Evolutionary conservation across 1,140 invertebrate genomes (phyloP).

Genomic region (Drosophila virilis): DNA sequence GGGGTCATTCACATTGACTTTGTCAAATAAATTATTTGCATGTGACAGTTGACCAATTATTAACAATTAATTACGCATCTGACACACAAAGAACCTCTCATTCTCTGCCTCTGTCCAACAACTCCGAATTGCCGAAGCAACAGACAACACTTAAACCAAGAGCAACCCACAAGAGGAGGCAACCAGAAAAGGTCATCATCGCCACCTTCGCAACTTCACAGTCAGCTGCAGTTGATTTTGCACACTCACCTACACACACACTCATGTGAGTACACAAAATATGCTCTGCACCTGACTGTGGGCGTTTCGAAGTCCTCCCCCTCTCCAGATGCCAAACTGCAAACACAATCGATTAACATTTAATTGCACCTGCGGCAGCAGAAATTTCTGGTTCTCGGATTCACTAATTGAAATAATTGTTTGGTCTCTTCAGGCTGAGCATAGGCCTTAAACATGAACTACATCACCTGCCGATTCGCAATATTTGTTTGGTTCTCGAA

Average conservation of each 20-base stretch:
- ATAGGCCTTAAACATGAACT: neutral
- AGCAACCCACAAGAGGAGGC: slow-evolving; percentile 27
- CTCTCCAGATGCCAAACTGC: slow-evolving; percentile 24
- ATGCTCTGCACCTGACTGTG: slow-evolving; percentile 26
- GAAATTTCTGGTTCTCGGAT: slow-evolving; percentile 42
- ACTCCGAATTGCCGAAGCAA: slow-evolving; percentile 16
- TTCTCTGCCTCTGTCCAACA: neutral
- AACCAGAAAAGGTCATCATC: slow-evolving; percentile 29
- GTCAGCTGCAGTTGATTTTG: slow-evolving; percentile 36
- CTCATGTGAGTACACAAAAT: slow-evolving; percentile 3
- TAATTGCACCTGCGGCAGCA: slow-evolving; percentile 65
- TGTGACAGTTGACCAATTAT: slow-evolving; percentile 74
- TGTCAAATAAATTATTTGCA: slow-evolving; percentile 71
- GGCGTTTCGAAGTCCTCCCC: slow-evolving; percentile 34
- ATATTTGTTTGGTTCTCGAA: slow-evolving; percentile 37
- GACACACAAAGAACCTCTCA: slow-evolving; percentile 39
- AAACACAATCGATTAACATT: slow-evolving; percentile 77
- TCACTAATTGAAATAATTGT: slow-evolving; percentile 75
- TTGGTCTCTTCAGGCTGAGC: slow-evolving; percentile 37
- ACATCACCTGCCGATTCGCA: neutral
- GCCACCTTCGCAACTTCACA: neutral
- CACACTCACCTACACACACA: slow-evolving; percentile 35
- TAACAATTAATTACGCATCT: slow-evolving; percentile 72
- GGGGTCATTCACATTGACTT: slow-evolving; percentile 49
- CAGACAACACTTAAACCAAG: slow-evolving; percentile 16